Evolutionary conservation across 2,888 invertebrate genomes (phyloP).

Genomic region (Agrilus biguttatus): DNA sequence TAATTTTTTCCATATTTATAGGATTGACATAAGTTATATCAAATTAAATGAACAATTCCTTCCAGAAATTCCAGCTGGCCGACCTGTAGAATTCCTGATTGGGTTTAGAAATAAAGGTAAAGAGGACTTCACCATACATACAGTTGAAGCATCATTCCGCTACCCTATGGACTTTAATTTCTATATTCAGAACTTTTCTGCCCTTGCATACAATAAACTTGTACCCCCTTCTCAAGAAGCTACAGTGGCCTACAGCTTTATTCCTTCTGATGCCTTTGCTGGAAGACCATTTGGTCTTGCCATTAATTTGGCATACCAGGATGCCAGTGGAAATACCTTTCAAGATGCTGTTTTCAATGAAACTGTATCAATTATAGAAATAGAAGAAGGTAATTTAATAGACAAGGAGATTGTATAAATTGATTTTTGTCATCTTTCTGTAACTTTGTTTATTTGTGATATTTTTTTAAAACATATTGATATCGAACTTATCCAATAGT

Average conservation of each 20-base stretch:
- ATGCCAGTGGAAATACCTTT: conserved; percentile 50
- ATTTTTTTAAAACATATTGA: too few relatives aligned
- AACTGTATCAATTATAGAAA: conserved; percentile 88
- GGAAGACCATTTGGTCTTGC: conserved; percentile 93
- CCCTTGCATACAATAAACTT: conserved; percentile 70
- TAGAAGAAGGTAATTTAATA: conserved; percentile 60
- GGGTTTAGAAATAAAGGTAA: conserved; percentile 93
- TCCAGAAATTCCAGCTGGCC: conserved; percentile 80
- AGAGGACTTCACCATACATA: conserved; percentile 81
- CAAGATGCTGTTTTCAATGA: conserved; percentile 95
- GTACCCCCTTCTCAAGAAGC: conserved; percentile 88
- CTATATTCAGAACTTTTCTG: conserved; percentile 96
- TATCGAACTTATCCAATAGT: too few relatives aligned
- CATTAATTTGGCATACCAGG: conserved; percentile 82
- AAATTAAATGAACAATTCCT: conserved; percentile 7
- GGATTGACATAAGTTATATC: neutral
- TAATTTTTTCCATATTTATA: neutral
- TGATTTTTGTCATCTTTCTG: neutral
- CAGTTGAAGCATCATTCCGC: conserved; percentile 93
- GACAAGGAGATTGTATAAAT: neutral
- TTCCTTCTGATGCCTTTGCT: conserved; percentile 92
- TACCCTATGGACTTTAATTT: conserved; percentile 98
- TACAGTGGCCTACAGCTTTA: conserved; percentile 87
- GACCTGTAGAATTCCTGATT: conserved; percentile 85
- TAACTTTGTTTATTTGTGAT: neutral